Base-by-base conservation (phyloP, 2,797 vertebrate species). In the Liasis olivaceus region DNA sequence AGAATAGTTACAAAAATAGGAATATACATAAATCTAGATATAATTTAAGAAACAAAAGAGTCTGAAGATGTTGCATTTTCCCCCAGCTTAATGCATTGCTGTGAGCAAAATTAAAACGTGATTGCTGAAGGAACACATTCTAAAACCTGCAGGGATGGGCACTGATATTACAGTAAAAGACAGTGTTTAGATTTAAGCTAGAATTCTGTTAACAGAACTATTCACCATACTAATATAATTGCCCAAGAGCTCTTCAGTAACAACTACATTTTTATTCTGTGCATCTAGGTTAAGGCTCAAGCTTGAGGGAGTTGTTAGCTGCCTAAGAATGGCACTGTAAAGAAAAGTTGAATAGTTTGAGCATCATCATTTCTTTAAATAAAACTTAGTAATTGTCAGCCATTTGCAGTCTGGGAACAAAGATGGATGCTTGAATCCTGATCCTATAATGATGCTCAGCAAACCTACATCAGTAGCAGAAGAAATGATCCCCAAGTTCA, bases 191-290 rank as follows among this genome's bases (percentile, higher is more conserved):
- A 92, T 96, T 96, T 96, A 89, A 96, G 91, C 93, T 95, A 89
- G 91, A 90, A 86, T 94, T 94, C 91, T 93, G 93, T 94, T 88
- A 92, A 92, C 92, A 93, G 94, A 97, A 95, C 59, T 89, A 42
- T 90, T 96, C 95, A 88, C 90, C 7, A 15, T 36, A 92, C 72
- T 93, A 89, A 66, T 94, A 89, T 91, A 95, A 95, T 95, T 95
- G 94, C 90, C 89, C 93, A 95, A 90, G 89, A 94, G 93, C 24
- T 85, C 93, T 96, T 96, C 92, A 28, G 2, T 95, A 91, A 94
- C 89, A 95, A 96, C 93, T 96, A 94, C 95, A 94, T 95, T 97
- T 96, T 90, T 95, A 94, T 96, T 94, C 94, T 92, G 13, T 93
- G 91, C 94, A 91, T 87, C 69, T 96, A 89, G 92, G 54, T 91